Conservation (phyloP, 2,797 vertebrate genomes). For the Ptychobarbus kaznakovi region DNA sequence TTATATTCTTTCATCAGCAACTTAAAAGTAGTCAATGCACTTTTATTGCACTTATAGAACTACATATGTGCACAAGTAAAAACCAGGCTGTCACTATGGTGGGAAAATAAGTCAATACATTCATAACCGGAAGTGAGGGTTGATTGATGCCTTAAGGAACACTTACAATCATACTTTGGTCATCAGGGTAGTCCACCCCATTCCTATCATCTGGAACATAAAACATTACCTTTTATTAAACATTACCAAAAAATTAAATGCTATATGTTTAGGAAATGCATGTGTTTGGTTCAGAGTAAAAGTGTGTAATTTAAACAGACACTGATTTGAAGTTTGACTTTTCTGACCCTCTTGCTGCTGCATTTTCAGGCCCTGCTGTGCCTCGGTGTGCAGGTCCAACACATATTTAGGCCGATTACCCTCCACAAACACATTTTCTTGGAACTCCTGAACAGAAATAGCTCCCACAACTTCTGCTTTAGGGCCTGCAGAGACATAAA, state of each 20-base stretch:
- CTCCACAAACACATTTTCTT: slow-evolving; percentile 94
- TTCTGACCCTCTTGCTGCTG: slow-evolving; percentile 89
- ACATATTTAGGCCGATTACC: slow-evolving; percentile 83
- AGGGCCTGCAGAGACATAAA: slow-evolving; percentile 71
- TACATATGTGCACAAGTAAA: neutral
- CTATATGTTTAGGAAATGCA: neutral
- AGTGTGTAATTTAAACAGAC: neutral
- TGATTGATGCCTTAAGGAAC: neutral
- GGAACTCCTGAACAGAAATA: slow-evolving; percentile 74
- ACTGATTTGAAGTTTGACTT: neutral
- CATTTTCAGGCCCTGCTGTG: slow-evolving; percentile 89
- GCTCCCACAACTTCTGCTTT: slow-evolving; percentile 76
- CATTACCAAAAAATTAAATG: neutral
- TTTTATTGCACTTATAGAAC: neutral
- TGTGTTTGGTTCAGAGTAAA: neutral
- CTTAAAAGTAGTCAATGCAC: neutral
- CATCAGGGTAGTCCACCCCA: slow-evolving; percentile 85
- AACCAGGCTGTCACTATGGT: neutral
- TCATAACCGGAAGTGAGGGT: neutral
- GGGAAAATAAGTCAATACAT: neutral
- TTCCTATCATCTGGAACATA: slow-evolving; percentile 82
- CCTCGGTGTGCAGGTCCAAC: slow-evolving; percentile 92
- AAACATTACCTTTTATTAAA: slow-evolving; percentile 2
- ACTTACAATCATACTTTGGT: slow-evolving; percentile 89
- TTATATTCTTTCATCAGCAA: neutral